phyloP scores from a whole-genome alignment of 1,140 invertebrate genomes.

The Brachionus manjavacas region DNA sequence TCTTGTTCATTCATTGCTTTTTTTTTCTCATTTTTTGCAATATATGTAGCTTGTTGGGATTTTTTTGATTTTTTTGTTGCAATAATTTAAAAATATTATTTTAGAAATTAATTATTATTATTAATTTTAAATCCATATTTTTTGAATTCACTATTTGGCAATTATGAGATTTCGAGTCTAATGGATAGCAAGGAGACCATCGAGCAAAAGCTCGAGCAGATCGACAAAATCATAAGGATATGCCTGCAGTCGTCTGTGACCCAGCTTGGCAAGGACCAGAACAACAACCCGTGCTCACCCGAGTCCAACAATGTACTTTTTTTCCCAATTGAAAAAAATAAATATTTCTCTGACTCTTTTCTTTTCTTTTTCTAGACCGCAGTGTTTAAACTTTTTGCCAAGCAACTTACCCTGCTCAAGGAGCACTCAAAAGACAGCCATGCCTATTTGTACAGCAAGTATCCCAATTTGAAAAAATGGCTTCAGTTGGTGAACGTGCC shows the following conservation, averaged over 20 bases:
- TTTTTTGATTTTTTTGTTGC: neutral
- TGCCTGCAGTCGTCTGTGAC: conserved; percentile 14
- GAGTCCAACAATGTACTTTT: neutral
- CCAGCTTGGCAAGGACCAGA: neutral
- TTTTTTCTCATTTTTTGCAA: neutral
- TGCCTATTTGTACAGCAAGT: neutral
- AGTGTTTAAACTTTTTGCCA: conserved; percentile 28
- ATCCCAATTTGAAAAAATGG: conserved; percentile 38
- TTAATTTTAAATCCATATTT: conserved; percentile 25
- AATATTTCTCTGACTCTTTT: neutral
- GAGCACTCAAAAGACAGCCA: neutral
- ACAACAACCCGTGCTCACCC: neutral
- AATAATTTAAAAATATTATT: neutral
- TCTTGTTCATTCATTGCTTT: neutral
- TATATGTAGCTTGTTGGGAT: neutral
- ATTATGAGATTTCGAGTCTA: neutral
- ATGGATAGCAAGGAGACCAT: neutral
- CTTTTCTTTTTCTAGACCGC: neutral
- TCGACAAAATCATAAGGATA: conserved; percentile 18
- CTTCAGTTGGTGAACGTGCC: neutral
- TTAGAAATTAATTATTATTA: conserved; percentile 32
- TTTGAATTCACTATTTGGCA: neutral
- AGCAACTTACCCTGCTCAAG: neutral
- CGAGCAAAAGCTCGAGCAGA: conserved; percentile 29
- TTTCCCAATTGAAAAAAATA: neutral